Evolutionary conservation across 2,113 vertebrate genomes (phyloP), one percentile per base, ranked within the genome.

Genomic region (Blennius ocellaris): DNA sequence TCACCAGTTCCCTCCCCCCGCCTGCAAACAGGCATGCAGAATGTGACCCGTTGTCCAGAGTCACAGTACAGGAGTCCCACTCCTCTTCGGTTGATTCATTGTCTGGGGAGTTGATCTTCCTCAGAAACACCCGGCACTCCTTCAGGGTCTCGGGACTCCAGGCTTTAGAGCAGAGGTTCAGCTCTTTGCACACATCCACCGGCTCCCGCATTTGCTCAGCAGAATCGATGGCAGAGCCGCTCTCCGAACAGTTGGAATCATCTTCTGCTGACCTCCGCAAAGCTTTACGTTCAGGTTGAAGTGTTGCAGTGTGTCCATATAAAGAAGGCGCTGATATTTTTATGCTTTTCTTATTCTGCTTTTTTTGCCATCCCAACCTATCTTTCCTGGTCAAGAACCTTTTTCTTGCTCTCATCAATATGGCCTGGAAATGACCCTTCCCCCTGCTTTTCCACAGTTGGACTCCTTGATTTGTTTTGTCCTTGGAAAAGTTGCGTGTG

Each of bases 81-180:
- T 93, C 90, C 72, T 91, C 90, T 73, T 93, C 88, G 9, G 79
- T 37, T 3, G 86, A 91, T 72, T 94, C 93, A 67, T 93, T 93
- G 86, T 96, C 94, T 64, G 95, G 92, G 69, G 94, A 95, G 87
- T 95, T 96, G 81, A 98, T 95, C 90, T 98, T 99, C 84, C 94
- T 97, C 81, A 99, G 90, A 94, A 97, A 99, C 90, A 99, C 97
- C 55, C 96, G 95, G 83, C 97, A 99, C 70, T 98, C 96, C 91
- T 96, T 97, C 84, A 99, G 94, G 16, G 89, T 94, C 92, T 96
- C 94, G 63, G 94, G 87, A 90, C 91, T 96, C 95, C 95, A 97
- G 51, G 94, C 91, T 90, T 92, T 94, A 71, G 93, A 92, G 92
- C 89, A 93, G 37, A 94, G 68, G 78, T 90, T 94, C 62, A 89